Evolutionary conservation across 2,113 vertebrate species (phyloP), one percentile per base, ranked within the genome.

Genomic region (Gnathonemus echidnorhynchus): DNA sequence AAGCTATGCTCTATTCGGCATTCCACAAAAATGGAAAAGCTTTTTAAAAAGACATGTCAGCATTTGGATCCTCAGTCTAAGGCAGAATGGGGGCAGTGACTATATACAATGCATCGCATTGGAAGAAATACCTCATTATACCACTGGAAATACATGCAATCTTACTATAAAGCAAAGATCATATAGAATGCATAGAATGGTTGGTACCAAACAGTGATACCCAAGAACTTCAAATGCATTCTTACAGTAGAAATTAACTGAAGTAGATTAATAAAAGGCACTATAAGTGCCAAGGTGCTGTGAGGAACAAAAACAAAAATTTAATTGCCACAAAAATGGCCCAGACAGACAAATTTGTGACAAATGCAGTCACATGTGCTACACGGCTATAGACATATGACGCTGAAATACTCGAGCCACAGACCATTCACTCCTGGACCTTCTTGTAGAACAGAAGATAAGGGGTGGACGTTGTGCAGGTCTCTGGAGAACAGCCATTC

Each of bases 381-480:
- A 86, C 85, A 86, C 24, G 15, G 48, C 85, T 46, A 62, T 17
- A 66, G 31, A 62, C 17, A n/a, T 45, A 21, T 45, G 31, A 87
- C 42, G 35, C 50, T 62, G 35, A 62, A 58, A 39, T 88, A 24
- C 86, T 87, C 15, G 0, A 62, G 62, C 53, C 31, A 46, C 42
- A 66, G n/a, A 3, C 50, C 56, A 11, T 83, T 88, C 84, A 70
- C 24, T 53, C 66, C 56, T 90, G 91, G 87, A 93, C 92, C 92
- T 96, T 96, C 92, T 97, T 97, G 95, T 99, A 99, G 96, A 99
- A 99, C 70, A 99, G 96, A 90, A 99, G 96, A 93, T 99, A 99
- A 8, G 98, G 98, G 42, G 98, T 99, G 13, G 98, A 99, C 0
- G 98, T 97, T 17, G 97, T 97, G 9, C 96, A 96, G 0, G 96